A percentile compares a stretch with the other conserved stretches of the same genome.
Evolutionary conservation across 2,888 invertebrate species (phyloP).

Genomic region (Mythimna impura): DNA sequence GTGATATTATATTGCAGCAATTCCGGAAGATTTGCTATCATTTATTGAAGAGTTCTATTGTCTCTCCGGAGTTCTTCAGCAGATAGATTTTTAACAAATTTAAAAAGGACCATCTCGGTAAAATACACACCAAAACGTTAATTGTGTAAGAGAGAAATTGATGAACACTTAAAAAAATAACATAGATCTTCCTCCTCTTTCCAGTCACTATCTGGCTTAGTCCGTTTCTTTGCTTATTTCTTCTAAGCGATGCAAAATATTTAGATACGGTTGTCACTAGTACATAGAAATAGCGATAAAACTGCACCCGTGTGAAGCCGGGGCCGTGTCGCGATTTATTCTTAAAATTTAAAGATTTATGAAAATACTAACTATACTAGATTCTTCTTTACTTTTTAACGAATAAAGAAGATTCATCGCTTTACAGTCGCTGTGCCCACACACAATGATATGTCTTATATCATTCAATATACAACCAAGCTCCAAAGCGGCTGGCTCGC

Average conservation of each 20-base stretch:
- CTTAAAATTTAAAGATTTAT: not conserved
- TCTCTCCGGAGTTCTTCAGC: no score
- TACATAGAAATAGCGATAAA: not conserved
- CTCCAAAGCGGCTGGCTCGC: constrained; percentile 98
- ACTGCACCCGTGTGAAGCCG: not conserved
- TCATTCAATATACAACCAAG: constrained; percentile 97
- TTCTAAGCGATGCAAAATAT: not conserved
- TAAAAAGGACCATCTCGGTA: no score
- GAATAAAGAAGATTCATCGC: constrained; percentile 98
- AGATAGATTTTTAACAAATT: no score
- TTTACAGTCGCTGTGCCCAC: constrained; percentile 99
- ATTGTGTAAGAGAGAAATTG: no score
- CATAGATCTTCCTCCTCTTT: no score
- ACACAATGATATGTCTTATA: constrained; percentile 97
- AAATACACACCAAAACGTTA: no score
- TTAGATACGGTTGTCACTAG: not conserved
- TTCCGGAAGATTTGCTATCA: no score
- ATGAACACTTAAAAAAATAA: no score
- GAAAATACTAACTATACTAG: constrained; percentile 83
- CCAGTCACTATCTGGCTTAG: not conserved
- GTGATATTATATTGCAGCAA: no score
- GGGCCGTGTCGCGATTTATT: not conserved
- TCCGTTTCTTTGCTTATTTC: not conserved
- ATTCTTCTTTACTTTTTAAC: constrained; percentile 94
- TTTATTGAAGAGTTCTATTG: no score